Percentiles rank a stretch among this genome's conserved stretches.
These are phyloP conservation scores for Parelbella ahira DNA, from an alignment of 2,888 invertebrate genomes.

Conservation along the genomic window DNA sequence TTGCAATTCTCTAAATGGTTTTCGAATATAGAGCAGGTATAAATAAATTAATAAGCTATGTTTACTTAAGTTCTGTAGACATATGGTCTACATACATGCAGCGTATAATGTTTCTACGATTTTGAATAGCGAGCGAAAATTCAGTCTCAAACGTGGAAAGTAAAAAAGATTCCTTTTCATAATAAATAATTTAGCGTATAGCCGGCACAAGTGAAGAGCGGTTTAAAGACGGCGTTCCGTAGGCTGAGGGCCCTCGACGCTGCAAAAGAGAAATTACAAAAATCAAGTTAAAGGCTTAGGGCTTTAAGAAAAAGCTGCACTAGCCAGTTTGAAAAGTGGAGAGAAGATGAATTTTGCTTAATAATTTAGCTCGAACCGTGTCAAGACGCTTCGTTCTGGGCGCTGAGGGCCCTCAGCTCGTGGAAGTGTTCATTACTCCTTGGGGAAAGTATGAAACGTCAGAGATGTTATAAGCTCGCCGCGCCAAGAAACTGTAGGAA, in stretches of 20 bases:
- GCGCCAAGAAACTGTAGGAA: constrained; percentile 18
- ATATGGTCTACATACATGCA: no score
- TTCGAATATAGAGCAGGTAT: no score
- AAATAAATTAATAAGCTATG: no score
- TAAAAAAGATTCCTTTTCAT: no score
- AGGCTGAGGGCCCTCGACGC: constrained; percentile 9
- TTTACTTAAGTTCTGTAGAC: no score
- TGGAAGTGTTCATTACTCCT: constrained; percentile 24
- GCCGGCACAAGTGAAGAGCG: constrained; percentile 2
- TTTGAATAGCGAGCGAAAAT: no score
- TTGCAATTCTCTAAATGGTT: no score
- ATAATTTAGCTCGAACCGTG: constrained; percentile 26
- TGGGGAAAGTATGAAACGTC: constrained; percentile 9
- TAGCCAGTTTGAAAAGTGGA: constrained; percentile 19
- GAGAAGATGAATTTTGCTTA: constrained; percentile 22
- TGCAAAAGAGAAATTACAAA: constrained; percentile 18
- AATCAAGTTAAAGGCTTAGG: constrained; percentile 11
- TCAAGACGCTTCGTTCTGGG: constrained; percentile 22
- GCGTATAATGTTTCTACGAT: no score
- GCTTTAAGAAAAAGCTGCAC: constrained; percentile 22
- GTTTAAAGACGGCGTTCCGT: constrained; percentile 3
- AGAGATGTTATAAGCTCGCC: background rate
- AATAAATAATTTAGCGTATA: constrained; percentile 15
- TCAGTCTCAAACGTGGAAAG: no score
- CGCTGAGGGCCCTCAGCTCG: constrained; percentile 12